These are phyloP conservation scores for Conomelus anceps DNA, from an alignment of 2,888 invertebrate genomes.

Conservation along the genomic window DNA sequence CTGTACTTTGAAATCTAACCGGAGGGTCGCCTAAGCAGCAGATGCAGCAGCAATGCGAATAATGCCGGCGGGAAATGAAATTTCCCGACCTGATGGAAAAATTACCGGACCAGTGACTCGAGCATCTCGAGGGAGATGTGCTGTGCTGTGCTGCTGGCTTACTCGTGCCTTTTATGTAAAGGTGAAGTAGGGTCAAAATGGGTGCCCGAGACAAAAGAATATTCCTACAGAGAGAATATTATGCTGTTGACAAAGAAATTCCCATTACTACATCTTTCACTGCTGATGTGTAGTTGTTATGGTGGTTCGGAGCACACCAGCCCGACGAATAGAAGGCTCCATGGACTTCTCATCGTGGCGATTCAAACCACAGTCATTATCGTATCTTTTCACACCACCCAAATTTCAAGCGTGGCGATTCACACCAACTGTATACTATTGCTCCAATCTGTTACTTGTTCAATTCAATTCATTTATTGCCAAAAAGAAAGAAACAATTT, in stretches of 20 bases:
- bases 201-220: background rate
- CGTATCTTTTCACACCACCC: no score
- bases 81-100: background rate
- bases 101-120: background rate
- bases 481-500: no score
- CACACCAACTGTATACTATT: no score
- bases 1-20: background rate
- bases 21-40: background rate
- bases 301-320: no score
- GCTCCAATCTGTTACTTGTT: no score
- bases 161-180: background rate
- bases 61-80: background rate
- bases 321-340: no score
- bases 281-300: no score
- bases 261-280: no score
- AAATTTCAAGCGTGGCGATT: no score
- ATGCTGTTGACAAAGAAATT: background rate
- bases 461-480: no score
- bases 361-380: no score
- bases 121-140: background rate
- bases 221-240: background rate
- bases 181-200: background rate
- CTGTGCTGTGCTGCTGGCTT: background rate
- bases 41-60: background rate
- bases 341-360: no score